phyloP scores from a whole-genome alignment of 2,113 vertebrate species.

The Toxostoma redivivum region DNA sequence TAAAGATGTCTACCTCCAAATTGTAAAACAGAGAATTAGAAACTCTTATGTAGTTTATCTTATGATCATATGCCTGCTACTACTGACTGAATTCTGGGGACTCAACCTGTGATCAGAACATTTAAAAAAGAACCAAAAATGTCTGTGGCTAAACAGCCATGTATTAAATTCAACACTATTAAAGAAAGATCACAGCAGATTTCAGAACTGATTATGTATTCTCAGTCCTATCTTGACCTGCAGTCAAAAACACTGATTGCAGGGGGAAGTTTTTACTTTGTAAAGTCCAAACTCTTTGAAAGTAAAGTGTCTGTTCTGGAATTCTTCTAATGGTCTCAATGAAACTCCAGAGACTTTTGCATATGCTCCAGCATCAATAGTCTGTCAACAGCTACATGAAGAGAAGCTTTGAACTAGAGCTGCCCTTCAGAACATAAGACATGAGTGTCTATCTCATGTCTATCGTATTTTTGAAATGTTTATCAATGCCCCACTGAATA shows the following conservation, averaged over 20 bases:
- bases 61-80: not conserved
- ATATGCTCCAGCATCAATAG: not conserved
- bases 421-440: not conserved
- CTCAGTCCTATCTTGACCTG: not conserved
- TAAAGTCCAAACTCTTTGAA: not conserved
- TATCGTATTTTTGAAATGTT: not conserved
- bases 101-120: not conserved
- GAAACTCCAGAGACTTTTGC: not conserved
- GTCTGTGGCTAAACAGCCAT: not conserved
- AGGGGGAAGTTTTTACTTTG: not conserved
- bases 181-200: not conserved
- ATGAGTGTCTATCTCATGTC: not conserved
- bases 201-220: not conserved
- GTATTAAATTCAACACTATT: not conserved
- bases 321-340: not conserved
- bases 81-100: not conserved
- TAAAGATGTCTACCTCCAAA: not conserved
- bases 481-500: not conserved
- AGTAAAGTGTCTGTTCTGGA: not conserved
- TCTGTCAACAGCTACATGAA: not conserved
- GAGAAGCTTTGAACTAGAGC: not conserved
- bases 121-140: not conserved
- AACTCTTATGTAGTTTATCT: not conserved
- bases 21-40: not conserved
- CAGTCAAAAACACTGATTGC: not conserved